Base-by-base conservation (phyloP, 2,113 vertebrate species). In the Verasper variegatus region DNA sequence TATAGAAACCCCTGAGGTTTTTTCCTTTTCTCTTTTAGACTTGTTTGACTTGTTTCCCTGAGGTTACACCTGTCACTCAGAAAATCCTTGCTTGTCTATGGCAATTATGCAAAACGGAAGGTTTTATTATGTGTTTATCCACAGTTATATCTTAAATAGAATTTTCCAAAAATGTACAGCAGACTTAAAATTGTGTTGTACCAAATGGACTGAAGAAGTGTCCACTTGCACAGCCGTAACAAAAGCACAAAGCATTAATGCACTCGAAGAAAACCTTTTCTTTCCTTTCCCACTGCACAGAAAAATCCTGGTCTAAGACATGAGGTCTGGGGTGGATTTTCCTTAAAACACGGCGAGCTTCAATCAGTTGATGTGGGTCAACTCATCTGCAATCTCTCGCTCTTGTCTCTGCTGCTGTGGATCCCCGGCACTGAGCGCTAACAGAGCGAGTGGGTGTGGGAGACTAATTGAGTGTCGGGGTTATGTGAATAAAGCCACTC, bases 381-480 rank as follows among this genome's bases (percentile, higher is more conserved):
- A 89, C 93, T 93, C 95, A 91, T 96, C 94, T 92, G 92, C 92
- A 95, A 95, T 94, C 94, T 93, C 54, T 18, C 2, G 92, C 93
- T 58, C 63, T 51, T 17, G 23, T 92, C 92, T 94, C 20, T 62
- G 71, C 81, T 86, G 94, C 89, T 92, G 55, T 49, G 73, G 93
- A 91, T 94, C 93, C 92, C 90, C 92, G 88, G 91, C 92, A 92
- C 89, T 88, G 94, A 90, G 92, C 87, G 85, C 92, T 94, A 72
- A 81, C 95, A 93, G 95, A 94, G 90, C 90, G 93, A 95, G 93
- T 91, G 84, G 73, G 89, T 89, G 90, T 92, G 80, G 81, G 91
- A 95, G 93, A 95, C 84, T 94, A 92, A 96, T 95, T 92, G 93
- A 93, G 91, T 96, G 95, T 94, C 93, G 86, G 84, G 87, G 81